Base-by-base conservation (phyloP, 2,888 invertebrate species). In the Trachelus iudaicus region DNA sequence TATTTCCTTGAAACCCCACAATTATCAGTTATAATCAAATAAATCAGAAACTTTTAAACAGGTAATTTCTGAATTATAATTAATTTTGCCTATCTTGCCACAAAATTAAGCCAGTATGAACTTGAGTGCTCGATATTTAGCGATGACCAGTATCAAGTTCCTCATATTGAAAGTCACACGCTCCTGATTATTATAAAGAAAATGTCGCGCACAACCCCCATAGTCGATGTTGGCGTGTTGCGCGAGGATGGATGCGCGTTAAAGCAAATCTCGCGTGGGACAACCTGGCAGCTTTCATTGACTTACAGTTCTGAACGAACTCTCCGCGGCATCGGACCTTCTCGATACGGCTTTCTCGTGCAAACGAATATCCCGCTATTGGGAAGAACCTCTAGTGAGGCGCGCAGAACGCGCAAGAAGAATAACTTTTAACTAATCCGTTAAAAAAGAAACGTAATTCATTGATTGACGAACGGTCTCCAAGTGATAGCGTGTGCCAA, bases 271-370 rank as follows among this genome's bases (percentile, higher is more conserved):
- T 56, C 71, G 71, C 71, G 71, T 34, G 33, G 33, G 33, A 30
- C 33, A 33, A 71, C 71, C 71, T 34, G 71, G 71, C 1, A 30
- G 34, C 71, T 71, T 71, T 71, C 71, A 71, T 71, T 71, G 71
- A 71, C 71, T 30, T 71, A 34, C 71, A 71, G 71, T 71, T 71
- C 71, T 71, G 11, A 71, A 71, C 71, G 71, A 71, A 71, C 71
- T 71, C 71, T 33, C 13, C 11, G 31, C 30, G 33, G 71, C 34
- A 23, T 34, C 30, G 11, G 71, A 71, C 71, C 56, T 56, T 23
- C 23, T 56, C 56, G 2, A 56, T 56, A 56, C 23, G 23, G 9
- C 56, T 9, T 56, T 56, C 56, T 56, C 23, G 56, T 56, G 56
- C 56, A 56, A 56, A 6, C 56, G 6, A 23, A 56, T 23, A 56